These are phyloP conservation scores for Sipunculus nudus DNA, from an alignment of 2,888 invertebrate species.

Conservation along the genomic window DNA sequence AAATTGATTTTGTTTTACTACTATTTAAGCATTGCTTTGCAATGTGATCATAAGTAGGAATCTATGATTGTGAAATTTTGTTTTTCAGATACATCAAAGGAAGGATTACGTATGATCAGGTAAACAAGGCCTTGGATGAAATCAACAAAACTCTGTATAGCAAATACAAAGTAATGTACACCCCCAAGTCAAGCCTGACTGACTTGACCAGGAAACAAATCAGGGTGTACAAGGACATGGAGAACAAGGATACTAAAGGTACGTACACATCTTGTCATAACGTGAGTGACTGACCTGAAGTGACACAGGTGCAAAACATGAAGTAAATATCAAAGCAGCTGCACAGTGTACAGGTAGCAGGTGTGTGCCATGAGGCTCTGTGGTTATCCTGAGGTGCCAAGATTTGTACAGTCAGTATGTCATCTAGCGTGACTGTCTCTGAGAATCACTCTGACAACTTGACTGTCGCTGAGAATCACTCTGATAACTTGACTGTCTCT, in stretches of 20 bases:
- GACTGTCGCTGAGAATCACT: no score
- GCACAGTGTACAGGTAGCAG: no score
- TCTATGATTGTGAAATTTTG: background rate
- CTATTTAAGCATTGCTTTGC: background rate
- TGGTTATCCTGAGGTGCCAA: no score
- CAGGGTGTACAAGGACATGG: slow-evolving; percentile 54
- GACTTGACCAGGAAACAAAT: slow-evolving; percentile 51
- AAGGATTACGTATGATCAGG: slow-evolving; percentile 56
- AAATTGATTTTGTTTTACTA: no score
- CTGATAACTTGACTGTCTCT: no score
- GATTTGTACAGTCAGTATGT: no score
- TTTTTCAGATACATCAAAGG: slow-evolving; percentile 63
- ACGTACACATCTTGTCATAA: background rate
- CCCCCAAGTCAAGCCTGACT: slow-evolving; percentile 49
- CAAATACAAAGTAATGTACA: slow-evolving; percentile 59
- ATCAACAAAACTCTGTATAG: slow-evolving; percentile 54
- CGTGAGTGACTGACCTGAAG: no score
- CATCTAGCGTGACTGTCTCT: no score
- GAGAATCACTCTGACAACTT: no score
- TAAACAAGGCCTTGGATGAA: slow-evolving; percentile 59
- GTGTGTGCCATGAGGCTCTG: no score
- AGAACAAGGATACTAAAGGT: slow-evolving; percentile 63
- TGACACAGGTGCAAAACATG: no score
- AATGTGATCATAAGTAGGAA: background rate
- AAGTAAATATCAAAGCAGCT: no score